Conservation (phyloP, 2,797 vertebrate genomes). For the Remorina albescens region DNA sequence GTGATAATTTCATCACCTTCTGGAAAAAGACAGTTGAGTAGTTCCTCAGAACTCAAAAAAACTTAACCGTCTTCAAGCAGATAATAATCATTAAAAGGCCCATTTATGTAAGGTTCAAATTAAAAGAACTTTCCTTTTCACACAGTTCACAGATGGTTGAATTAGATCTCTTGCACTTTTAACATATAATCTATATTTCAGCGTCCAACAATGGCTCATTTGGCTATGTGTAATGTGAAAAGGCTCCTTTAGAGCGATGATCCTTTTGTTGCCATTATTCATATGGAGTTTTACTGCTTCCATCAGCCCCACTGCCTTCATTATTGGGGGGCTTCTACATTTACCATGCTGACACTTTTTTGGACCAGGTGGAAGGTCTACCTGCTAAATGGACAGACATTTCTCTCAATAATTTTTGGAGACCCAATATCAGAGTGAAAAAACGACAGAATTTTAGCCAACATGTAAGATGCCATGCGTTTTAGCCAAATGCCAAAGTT, state of each 20-base stretch:
- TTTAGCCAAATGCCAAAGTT: neutral
- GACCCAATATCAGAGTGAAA: conserved; percentile 5
- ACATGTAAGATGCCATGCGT: too few species aligned
- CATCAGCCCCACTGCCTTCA: too few species aligned
- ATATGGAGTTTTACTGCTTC: too few species aligned
- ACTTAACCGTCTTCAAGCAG: neutral
- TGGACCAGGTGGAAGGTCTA: neutral
- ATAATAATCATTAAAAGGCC: neutral
- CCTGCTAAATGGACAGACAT: neutral
- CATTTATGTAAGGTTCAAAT: neutral
- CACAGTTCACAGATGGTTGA: neutral
- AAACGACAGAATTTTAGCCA: neutral
- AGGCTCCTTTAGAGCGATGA: too few species aligned
- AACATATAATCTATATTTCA: too few species aligned
- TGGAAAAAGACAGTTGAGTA: neutral
- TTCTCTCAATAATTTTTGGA: neutral
- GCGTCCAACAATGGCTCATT: too few species aligned
- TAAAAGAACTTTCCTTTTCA: neutral
- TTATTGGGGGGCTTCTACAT: too few species aligned
- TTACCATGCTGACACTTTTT: too few species aligned
- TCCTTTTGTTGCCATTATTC: too few species aligned
- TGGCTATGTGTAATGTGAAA: too few species aligned
- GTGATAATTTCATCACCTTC: neutral
- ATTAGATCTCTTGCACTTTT: too few species aligned
- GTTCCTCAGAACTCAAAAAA: neutral